Percentiles rank a stretch among this genome's conserved stretches.
phyloP scores from a whole-genome alignment of 2,113 vertebrate species.

The Pelecanus crispus region DNA sequence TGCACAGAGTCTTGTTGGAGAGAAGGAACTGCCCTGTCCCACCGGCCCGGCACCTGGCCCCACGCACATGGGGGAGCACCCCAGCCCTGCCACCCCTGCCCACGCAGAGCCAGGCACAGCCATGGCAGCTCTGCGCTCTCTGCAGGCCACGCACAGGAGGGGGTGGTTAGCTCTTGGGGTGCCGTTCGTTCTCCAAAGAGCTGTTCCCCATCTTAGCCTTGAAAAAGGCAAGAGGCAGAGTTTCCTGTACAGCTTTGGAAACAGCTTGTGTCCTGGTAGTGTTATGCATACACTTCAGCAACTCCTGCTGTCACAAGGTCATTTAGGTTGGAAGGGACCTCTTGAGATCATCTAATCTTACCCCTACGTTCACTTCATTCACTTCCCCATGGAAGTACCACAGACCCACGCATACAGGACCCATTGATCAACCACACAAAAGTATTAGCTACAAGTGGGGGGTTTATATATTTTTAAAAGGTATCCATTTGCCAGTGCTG shows the following conservation, averaged over 20 bases:
- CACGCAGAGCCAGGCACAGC: neutral
- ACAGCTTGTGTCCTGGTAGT: neutral
- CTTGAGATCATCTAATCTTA: neutral
- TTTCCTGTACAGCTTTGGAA: accelerated
- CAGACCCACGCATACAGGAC: accelerated
- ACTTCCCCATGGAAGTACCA: neutral
- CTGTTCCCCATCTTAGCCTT: neutral
- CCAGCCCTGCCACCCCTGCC: neutral
- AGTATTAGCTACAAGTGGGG: neutral
- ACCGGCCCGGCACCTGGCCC: accelerated
- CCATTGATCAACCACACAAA: neutral
- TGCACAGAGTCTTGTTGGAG: neutral
- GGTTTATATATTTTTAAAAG: neutral
- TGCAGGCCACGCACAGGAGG: neutral
- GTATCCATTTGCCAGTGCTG: neutral
- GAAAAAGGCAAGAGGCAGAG: neutral
- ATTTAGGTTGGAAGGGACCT: neutral
- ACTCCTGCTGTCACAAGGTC: neutral
- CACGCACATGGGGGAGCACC: accelerated
- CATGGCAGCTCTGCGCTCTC: neutral
- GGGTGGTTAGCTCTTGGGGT: too few species aligned
- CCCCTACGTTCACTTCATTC: accelerated
- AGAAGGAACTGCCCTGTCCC: neutral
- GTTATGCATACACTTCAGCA: neutral
- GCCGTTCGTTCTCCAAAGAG: neutral